Evolutionary conservation across 2,797 vertebrate genomes (phyloP).

Genomic region (Molossus molossus): DNA sequence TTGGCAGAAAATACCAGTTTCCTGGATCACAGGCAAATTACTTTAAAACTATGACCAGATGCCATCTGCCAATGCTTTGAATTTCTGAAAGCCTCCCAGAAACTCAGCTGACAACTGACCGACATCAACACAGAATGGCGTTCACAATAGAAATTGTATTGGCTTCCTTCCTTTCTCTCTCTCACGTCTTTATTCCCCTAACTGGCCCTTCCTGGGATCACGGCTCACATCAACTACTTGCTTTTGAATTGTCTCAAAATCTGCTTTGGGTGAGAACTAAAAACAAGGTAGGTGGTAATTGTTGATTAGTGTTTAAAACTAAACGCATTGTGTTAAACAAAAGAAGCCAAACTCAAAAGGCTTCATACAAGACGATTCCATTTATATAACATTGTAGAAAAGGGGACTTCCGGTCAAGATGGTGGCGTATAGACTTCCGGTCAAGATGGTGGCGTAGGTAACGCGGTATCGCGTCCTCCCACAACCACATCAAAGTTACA

Average conservation of each 20-base stretch:
- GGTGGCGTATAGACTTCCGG: too few relatives aligned
- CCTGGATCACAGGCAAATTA: background rate
- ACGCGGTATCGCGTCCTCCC: too few relatives aligned
- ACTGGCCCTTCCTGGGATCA: conserved; percentile 1
- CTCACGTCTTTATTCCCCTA: background rate
- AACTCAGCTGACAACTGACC: background rate
- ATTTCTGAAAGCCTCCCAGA: background rate
- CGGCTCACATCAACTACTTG: background rate
- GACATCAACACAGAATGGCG: background rate
- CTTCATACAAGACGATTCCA: background rate
- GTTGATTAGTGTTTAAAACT: background rate
- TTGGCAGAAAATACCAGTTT: background rate
- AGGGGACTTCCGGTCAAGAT: too few relatives aligned
- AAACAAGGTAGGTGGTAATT: conserved; percentile 50
- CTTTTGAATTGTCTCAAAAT: conserved; percentile 20
- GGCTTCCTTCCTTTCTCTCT: conserved; percentile 29
- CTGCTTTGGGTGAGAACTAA: conserved; percentile 17
- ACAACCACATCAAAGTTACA: too few relatives aligned
- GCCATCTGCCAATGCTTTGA: background rate
- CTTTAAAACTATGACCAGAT: background rate
- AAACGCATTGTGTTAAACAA: background rate
- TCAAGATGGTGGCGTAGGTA: too few relatives aligned
- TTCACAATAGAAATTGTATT: background rate
- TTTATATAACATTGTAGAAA: conserved; percentile 26
- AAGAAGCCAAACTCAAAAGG: conserved; percentile 38